Base-by-base conservation (phyloP, 2,888 invertebrate species). In the Dryadula phaetusa region DNA sequence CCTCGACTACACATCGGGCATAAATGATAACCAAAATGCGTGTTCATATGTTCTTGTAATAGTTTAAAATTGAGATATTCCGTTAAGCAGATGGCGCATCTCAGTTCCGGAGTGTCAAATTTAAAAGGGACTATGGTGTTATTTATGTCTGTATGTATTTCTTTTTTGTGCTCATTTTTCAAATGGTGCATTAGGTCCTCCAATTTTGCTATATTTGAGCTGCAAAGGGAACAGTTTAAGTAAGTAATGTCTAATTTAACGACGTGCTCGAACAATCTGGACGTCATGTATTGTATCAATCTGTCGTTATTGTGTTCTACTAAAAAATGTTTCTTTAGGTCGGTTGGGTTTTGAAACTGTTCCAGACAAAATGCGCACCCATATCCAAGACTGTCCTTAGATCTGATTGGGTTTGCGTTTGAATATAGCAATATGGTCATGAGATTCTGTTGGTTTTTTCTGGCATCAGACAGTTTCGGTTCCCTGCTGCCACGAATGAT, bases 31-130 rank as follows among this genome's bases (percentile, higher is more conserved):
- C 81, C 79, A 25, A 79, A 87, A 75, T 88, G 88, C 0, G 77
- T 74, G 63, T 85, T 87, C 88, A 89, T 88, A 47, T 88, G 88
- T 61, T 86, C 85, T 37, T 84, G 84, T 1, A 88, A 67, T 0
- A 81, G 74, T 71, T 88, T 87, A 64, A 89, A 89, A 0, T 78
- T 81, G 3, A 72, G 70, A 66, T 82, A 86, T 18, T 77, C 77
- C 0, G 74, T 66, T 0, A 73, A 66, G 64, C 89, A 89, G 0
- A 85, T 77, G 0, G 80, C 81, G 69, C 88, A 89, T 18, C 75
- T 76, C 5, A 87, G 65, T 40, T 79, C 76, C 0, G 81, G 76
- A 0, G 82, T 75, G 10, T 87, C 84, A 37, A 90, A 88, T 72
- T 79, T 85, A 63, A 89, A 90, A 0, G 87, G 87, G 0, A 90